Conservation (phyloP, 2,888 invertebrate species). For the Caprella mutica region DNA sequence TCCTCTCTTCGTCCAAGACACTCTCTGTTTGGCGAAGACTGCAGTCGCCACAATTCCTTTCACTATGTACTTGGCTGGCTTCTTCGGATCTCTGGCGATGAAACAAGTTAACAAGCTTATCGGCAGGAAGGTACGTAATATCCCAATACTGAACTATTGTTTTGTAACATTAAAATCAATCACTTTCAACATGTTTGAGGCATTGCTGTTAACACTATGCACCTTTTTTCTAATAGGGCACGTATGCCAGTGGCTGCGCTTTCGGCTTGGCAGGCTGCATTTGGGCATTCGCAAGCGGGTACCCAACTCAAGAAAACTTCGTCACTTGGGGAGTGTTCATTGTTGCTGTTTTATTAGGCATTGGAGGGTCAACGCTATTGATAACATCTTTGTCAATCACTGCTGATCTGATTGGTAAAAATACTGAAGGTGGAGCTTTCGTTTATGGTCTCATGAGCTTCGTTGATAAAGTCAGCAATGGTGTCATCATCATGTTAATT, state of each 20-base stretch:
- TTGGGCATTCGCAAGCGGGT: conserved; percentile 45
- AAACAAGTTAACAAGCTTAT: conserved; percentile 54
- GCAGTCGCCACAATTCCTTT: conserved; percentile 63
- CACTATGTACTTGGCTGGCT: conserved; percentile 62
- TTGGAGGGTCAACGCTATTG: conserved; percentile 72
- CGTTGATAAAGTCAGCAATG: conserved; percentile 81
- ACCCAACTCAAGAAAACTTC: conserved; percentile 37
- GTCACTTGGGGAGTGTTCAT: conserved; percentile 55
- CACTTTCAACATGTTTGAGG: neutral
- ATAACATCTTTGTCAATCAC: conserved; percentile 80
- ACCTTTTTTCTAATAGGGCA: conserved; percentile 38
- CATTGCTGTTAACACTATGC: neutral
- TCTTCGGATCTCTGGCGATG: conserved; percentile 60
- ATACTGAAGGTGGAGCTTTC: conserved; percentile 68
- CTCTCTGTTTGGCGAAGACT: conserved; percentile 48
- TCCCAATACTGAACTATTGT: neutral
- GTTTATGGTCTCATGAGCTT: conserved; percentile 90
- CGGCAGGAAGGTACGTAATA: conserved; percentile 55
- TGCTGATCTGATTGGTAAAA: conserved; percentile 74
- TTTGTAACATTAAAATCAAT: neutral
- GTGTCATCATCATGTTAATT: conserved; percentile 67
- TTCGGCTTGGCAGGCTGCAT: conserved; percentile 55
- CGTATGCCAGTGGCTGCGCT: conserved; percentile 57
- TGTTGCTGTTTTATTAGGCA: conserved; percentile 62
- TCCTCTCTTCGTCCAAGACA: conserved; percentile 66